Conservation (phyloP, 1,140 invertebrate species). For the Phortica variegata region DNA sequence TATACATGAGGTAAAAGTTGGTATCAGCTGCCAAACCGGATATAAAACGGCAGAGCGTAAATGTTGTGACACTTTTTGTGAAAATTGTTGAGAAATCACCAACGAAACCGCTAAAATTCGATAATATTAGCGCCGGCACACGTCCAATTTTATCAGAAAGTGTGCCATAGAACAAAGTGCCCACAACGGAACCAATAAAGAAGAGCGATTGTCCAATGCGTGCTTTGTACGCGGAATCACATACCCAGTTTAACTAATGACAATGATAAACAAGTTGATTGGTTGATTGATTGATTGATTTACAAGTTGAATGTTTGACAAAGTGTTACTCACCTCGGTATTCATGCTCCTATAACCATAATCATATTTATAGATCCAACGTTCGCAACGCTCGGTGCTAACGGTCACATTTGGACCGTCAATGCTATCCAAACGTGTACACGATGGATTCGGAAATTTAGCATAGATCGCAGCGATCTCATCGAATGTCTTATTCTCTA, state of each 20-base stretch:
- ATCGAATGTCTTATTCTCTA: slow-evolving; percentile 51
- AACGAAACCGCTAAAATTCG: slow-evolving; percentile 61
- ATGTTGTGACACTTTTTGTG: slow-evolving; percentile 57
- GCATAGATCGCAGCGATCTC: slow-evolving; percentile 48
- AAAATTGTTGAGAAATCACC: slow-evolving; percentile 63
- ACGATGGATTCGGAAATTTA: slow-evolving; percentile 40
- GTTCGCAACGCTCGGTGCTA: slow-evolving; percentile 48
- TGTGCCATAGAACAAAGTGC: slow-evolving; percentile 62
- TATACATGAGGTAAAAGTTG: slow-evolving; percentile 68
- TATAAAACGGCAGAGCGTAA: slow-evolving; percentile 61
- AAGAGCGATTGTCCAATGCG: slow-evolving; percentile 64
- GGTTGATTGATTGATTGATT: background rate
- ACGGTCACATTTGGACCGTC: slow-evolving; percentile 31
- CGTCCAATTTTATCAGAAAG: slow-evolving; percentile 64
- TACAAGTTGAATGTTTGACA: background rate
- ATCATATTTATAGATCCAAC: slow-evolving; percentile 60
- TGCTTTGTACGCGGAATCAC: slow-evolving; percentile 63
- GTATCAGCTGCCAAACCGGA: slow-evolving; percentile 65
- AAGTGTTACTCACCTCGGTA: slow-evolving; percentile 58
- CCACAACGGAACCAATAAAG: slow-evolving; percentile 65
- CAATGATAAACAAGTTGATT: background rate
- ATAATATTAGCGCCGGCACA: slow-evolving; percentile 61
- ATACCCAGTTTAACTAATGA: slow-evolving; percentile 64
- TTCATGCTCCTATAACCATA: slow-evolving; percentile 62
- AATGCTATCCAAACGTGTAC: slow-evolving; percentile 39